These are phyloP conservation scores for Ochropleura plecta DNA, from an alignment of 2,888 invertebrate genomes.

Conservation along the genomic window DNA sequence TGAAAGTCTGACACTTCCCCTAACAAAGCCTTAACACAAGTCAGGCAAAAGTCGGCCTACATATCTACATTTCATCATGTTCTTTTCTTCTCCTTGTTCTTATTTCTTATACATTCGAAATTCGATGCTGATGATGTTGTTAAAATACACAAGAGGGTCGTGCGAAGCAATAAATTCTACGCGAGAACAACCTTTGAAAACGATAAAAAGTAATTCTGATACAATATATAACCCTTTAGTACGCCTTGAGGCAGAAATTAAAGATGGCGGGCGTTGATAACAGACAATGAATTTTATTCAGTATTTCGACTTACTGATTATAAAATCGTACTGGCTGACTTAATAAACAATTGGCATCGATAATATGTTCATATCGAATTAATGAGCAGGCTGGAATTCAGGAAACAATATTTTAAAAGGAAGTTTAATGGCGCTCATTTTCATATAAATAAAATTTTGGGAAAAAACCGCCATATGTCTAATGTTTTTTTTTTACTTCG, in stretches of 20 bases:
- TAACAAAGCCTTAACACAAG: neutral
- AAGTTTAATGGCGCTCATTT: slow-evolving; percentile 10
- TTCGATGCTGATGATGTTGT: slow-evolving; percentile 29
- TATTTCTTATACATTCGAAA: neutral
- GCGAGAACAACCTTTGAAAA: slow-evolving; percentile 28
- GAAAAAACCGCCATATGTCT: neutral
- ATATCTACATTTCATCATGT: neutral
- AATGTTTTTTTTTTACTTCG: neutral
- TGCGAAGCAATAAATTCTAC: slow-evolving; percentile 35
- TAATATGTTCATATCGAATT: slow-evolving; percentile 54
- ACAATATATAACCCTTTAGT: slow-evolving; percentile 43
- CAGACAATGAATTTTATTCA: slow-evolving; percentile 55
- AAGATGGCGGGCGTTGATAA: slow-evolving; percentile 57
- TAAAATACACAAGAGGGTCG: slow-evolving; percentile 28
- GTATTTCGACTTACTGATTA: slow-evolving; percentile 59
- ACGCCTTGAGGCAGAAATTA: slow-evolving; percentile 50
- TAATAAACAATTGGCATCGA: slow-evolving; percentile 61
- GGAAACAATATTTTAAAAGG: slow-evolving; percentile 49
- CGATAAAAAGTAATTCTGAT: slow-evolving; percentile 41
- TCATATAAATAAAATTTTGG: slow-evolving; percentile 2
- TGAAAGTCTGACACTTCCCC: too few species aligned
- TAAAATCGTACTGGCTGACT: slow-evolving; percentile 59
- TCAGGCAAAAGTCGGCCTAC: neutral
- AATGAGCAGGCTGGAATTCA: slow-evolving; percentile 58
- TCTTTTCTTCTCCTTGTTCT: neutral